Base-by-base conservation (phyloP, 2,113 vertebrate species). In the Willisornis vidua region DNA sequence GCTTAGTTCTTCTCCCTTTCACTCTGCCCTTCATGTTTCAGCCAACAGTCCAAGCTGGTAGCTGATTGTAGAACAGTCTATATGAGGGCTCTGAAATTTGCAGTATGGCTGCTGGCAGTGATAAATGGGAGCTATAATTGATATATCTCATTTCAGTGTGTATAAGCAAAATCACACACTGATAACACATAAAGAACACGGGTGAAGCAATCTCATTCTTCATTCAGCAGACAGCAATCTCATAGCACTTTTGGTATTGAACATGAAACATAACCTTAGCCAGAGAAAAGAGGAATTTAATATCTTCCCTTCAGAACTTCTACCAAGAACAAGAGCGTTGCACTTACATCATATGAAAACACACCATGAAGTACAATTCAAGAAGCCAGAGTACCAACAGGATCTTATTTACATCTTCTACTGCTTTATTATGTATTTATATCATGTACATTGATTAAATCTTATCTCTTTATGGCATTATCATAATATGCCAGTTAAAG, bases 391-490 rank as follows among this genome's bases (percentile, higher is more conserved):
- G 35, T 67, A 93, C 76, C 85, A 92, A 90, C 1, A 88, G 55
- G 55, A 54, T 71, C 68, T 80, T 80, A 96, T 95, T 94, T 96
- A 93, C 28, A 84, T 65, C 65, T 67, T 86, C 91, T 74, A 92
- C 68, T 74, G 59, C 51, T 96, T 86, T 95, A 94, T 94, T 95
- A 84, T 94, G 82, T 83, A 94, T 95, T 95, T 94, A 85, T 70
- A 70, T 59, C 87, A 89, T 46, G 61, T 83, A 93, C 57, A 48
- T 88, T 88, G 94, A 97, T 96, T 95, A 93, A 91, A 97, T 96
- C 94, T 96, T 96, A 97, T 97, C 94, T 89, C 85, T 85, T 58
- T 35, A 83, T 91, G 88, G 88, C 85, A 93, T 93, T 96, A 95
- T 63, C 89, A 95, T 95, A 96, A 95, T 87, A 95, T 33, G 65